Percentiles rank a stretch among this genome's conserved stretches.
Conservation (phyloP, 2,113 vertebrate genomes). For the Strix uralensis region DNA sequence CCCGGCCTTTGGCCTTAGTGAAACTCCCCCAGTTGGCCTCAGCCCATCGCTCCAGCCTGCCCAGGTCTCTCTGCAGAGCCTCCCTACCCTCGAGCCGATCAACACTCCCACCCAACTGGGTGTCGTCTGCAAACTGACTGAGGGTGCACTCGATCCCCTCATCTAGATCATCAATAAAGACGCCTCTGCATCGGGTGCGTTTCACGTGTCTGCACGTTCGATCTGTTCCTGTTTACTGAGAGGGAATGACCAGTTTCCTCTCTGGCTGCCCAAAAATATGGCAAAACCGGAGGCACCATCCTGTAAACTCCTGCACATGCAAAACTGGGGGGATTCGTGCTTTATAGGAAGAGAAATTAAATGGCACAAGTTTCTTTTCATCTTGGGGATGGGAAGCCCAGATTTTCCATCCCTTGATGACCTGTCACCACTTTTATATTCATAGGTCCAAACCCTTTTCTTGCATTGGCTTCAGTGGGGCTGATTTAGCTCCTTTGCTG, state of each 20-base stretch:
- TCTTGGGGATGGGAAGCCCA: background rate
- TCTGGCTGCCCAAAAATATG: fast-evolving
- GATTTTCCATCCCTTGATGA: background rate
- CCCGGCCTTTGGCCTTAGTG: too few species aligned
- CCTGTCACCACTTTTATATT: background rate
- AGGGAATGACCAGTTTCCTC: background rate
- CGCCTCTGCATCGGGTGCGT: fast-evolving
- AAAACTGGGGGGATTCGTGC: fast-evolving
- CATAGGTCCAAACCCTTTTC: background rate
- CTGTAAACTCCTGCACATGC: background rate
- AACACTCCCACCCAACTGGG: too few species aligned
- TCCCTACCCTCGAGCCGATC: too few species aligned
- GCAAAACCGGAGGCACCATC: background rate
- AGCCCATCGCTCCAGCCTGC: too few species aligned
- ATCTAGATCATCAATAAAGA: too few species aligned
- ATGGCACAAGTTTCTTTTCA: background rate
- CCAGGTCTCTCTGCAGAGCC: too few species aligned
- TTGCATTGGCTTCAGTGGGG: background rate
- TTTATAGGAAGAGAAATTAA: background rate
- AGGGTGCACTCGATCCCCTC: too few species aligned
- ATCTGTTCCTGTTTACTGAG: background rate
- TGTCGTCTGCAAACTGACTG: too few species aligned
- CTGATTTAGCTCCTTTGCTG: background rate
- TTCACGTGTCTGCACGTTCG: fast-evolving
- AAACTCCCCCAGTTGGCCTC: too few species aligned